Conservation (phyloP, 2,113 vertebrate genomes). For the Pungitius pungitius region DNA sequence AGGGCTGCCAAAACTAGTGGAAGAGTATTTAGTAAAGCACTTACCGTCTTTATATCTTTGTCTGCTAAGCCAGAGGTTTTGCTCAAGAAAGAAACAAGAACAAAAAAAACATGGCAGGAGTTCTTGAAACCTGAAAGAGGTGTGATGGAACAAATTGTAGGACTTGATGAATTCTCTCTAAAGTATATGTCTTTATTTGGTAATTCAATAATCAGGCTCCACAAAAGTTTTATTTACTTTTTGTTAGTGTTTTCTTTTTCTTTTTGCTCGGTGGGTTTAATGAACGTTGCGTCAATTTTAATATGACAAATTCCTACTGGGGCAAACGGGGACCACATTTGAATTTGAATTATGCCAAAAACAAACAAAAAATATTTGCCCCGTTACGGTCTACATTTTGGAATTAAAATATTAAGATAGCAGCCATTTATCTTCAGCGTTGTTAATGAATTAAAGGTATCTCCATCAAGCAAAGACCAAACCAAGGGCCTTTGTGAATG, state of each 20-base stretch:
- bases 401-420: neutral
- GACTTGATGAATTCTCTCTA: neutral
- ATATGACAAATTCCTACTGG: neutral
- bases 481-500: neutral
- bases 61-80: conserved; percentile 23
- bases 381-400: neutral
- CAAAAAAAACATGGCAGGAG: conserved; percentile 1
- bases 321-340: neutral
- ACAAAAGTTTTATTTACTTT: conserved; percentile 2
- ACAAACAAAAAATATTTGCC: neutral
- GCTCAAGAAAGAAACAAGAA: neutral
- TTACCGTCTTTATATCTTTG: conserved; percentile 50
- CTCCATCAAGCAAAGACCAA: neutral
- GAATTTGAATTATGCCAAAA: neutral
- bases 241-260: conserved; percentile 9
- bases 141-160: neutral
- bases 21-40: conserved; percentile 44
- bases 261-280: neutral
- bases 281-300: neutral
- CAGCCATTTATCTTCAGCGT: neutral
- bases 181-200: neutral
- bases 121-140: neutral
- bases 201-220: conserved; percentile 23
- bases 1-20: conserved; percentile 14
- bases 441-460: neutral